Evolutionary conservation across 2,113 vertebrate genomes (phyloP).

Genomic region (Clarias macrocephalus): DNA sequence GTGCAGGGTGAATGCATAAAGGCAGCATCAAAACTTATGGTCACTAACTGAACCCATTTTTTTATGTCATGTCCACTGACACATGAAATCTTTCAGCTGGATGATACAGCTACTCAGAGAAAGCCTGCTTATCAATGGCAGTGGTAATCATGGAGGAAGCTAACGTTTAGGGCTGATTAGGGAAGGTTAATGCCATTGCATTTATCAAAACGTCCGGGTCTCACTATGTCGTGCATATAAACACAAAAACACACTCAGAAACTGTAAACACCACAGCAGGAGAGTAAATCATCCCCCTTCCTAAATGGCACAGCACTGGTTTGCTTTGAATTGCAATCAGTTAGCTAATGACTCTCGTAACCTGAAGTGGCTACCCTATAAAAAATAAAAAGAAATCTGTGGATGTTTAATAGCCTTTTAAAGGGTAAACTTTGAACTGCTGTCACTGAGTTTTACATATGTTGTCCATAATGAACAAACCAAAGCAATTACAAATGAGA

Average conservation of each 20-base stretch:
- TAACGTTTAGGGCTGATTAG: conserved; percentile 23
- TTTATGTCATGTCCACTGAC: not conserved
- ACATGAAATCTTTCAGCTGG: conserved; percentile 9
- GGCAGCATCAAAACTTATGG: not conserved
- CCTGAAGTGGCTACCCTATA: not conserved
- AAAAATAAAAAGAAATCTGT: not conserved
- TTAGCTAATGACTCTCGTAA: conserved; percentile 2
- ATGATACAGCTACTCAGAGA: not conserved
- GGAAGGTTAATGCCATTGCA: conserved; percentile 18
- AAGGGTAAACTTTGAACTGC: not conserved
- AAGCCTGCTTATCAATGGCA: conserved; percentile 9
- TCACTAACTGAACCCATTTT: not conserved
- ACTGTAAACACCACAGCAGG: conserved; percentile 23
- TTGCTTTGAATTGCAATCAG: conserved; percentile 16
- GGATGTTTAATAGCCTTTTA: conserved; percentile 3
- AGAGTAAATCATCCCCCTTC: conserved; percentile 7
- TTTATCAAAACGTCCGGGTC: conserved; percentile 9
- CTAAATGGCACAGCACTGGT: not conserved
- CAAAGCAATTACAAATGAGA: not conserved
- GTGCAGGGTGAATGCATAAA: not conserved
- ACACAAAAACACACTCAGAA: conserved; percentile 12
- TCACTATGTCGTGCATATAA: conserved; percentile 6
- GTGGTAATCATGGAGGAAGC: conserved; percentile 8
- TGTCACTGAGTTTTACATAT: not conserved
- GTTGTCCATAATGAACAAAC: not conserved